phyloP scores from a whole-genome alignment of 2,113 vertebrate genomes.

The Brachyhypopomus occidentalis region DNA sequence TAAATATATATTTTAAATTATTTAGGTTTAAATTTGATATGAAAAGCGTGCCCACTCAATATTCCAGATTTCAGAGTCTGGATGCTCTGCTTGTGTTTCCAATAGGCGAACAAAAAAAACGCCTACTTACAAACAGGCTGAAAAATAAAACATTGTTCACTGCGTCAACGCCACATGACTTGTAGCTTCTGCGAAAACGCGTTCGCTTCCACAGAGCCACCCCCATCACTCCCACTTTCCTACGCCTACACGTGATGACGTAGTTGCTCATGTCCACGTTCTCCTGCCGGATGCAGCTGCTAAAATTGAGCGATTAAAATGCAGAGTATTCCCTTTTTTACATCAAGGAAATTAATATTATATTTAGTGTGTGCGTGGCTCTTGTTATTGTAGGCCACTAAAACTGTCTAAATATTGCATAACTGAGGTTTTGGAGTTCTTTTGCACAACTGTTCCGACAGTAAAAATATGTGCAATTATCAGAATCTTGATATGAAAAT shows the following conservation, averaged over 20 bases:
- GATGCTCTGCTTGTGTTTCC: neutral
- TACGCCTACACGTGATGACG: conserved; percentile 47
- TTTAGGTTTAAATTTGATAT: too few relatives aligned
- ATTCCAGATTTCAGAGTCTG: neutral
- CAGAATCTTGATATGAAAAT: neutral
- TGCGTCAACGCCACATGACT: conserved; percentile 42
- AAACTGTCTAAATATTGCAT: conserved; percentile 15
- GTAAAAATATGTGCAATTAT: neutral
- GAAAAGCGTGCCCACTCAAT: too few relatives aligned
- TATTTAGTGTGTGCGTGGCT: neutral
- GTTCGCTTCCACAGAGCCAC: conserved; percentile 34
- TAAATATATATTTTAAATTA: too few relatives aligned
- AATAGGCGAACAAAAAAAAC: neutral
- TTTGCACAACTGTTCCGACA: conserved; percentile 8
- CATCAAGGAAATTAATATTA: neutral
- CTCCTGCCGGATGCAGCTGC: conserved; percentile 14
- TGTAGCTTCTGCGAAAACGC: conserved; percentile 35
- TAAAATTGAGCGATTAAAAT: conserved; percentile 13
- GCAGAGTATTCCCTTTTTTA: neutral
- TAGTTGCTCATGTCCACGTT: conserved; percentile 7
- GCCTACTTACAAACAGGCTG: conserved; percentile 23
- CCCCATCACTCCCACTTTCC: conserved; percentile 26
- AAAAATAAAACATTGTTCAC: conserved; percentile 40
- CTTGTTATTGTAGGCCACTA: conserved; percentile 15
- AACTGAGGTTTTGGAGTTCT: too few relatives aligned